Evolutionary conservation across 2,888 invertebrate genomes (phyloP).

Genomic region (Fragum whitleyi): DNA sequence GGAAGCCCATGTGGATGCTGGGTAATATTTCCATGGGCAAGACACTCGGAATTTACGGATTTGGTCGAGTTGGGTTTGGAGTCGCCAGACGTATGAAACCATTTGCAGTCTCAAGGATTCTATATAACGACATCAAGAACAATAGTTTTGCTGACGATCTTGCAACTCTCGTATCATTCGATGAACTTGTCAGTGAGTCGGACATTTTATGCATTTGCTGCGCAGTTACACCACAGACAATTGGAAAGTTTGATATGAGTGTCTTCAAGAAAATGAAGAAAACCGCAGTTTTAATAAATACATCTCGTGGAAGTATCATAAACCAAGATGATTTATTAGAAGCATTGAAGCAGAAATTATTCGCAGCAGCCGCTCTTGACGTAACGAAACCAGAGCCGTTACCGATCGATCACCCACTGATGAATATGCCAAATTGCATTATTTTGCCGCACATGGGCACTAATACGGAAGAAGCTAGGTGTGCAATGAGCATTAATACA

Average conservation of each 20-base stretch:
- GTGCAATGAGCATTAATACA: slow-evolving; percentile 91
- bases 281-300: slow-evolving; percentile 94
- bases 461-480: slow-evolving; percentile 91
- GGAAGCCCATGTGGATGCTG: slow-evolving; percentile 96
- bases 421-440: slow-evolving; percentile 92
- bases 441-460: slow-evolving; percentile 95
- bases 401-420: slow-evolving; percentile 91
- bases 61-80: slow-evolving; percentile 87
- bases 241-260: slow-evolving; percentile 90
- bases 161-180: slow-evolving; percentile 90
- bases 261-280: slow-evolving; percentile 95
- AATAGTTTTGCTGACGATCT: slow-evolving; percentile 87
- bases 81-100: slow-evolving; percentile 91
- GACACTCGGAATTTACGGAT: slow-evolving; percentile 88
- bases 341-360: slow-evolving; percentile 90
- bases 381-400: slow-evolving; percentile 96
- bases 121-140: slow-evolving; percentile 91
- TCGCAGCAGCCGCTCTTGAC: slow-evolving; percentile 94
- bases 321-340: slow-evolving; percentile 92
- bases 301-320: slow-evolving; percentile 88
- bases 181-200: slow-evolving; percentile 90
- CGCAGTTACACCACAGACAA: slow-evolving; percentile 92
- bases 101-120: slow-evolving; percentile 90
- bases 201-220: slow-evolving; percentile 95
- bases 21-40: slow-evolving; percentile 92